Base-by-base conservation (phyloP, 2,113 vertebrate genomes). In the Gymnarchus niloticus region DNA sequence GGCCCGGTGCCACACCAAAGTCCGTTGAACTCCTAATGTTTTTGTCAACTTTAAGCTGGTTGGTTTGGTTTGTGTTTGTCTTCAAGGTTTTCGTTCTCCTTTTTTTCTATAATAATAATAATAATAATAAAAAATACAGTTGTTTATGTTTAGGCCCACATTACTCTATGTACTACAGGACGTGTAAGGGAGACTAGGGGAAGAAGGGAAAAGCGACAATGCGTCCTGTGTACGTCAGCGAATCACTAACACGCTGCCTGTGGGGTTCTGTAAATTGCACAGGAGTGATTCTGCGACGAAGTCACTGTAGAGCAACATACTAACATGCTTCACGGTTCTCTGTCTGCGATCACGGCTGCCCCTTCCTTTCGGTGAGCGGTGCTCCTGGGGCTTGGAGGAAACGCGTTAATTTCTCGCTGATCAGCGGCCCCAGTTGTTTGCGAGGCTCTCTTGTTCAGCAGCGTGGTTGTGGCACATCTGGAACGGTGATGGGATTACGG, bases 251-350 rank as follows among this genome's bases (percentile, higher is more conserved):
- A 93, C 90, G 91, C 92, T 90, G 69, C 85, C 86, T 85, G 85
- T 84, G 87, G 87, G 91, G 93, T 93, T 94, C 93, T 91, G 89
- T 95, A 94, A 95, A 94, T 93, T 84, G 87, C 87, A 69, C 90
- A 86, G 82, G 56, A 93, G 88, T 88, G 87, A 92, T 93, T 93
- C 93, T 92, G 87, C 89, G 88, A 91, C 94, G 94, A 95, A 92
- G 94, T 95, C 94, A 95, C 92, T 88, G 87, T 89, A 88, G 88
- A 94, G 91, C 91, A 92, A 95, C 94, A 92, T 92, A 92, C 92
- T 93, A 92, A 95, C 94, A 92, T 92, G 93, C 92, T 93, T 94
- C 93, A 92, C 93, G 93, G 94, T 94, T 93, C 93, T 93, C 91
- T 93, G 92, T 95, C 93, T 94, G 92, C 88, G 93, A 91, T 89